Percentiles rank a stretch among this genome's conserved stretches.
Conservation (phyloP, 1,140 invertebrate species). For the Zophobas atratus region DNA sequence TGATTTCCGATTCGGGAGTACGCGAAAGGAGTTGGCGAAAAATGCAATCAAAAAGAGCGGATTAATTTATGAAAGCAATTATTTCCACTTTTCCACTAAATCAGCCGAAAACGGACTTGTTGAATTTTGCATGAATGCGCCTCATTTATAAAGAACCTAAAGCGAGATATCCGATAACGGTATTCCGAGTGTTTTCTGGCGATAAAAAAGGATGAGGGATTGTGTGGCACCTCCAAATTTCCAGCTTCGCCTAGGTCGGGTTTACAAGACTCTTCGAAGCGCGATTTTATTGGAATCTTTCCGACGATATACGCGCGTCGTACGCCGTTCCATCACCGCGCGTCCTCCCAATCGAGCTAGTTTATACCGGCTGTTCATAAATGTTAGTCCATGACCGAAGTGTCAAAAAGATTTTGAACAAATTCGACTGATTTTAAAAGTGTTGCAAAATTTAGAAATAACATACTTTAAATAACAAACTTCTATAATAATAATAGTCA, state of each 20-base stretch:
- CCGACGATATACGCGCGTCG: too few species aligned
- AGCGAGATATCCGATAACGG: constrained; percentile 29
- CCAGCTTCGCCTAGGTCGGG: neutral
- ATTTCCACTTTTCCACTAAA: constrained; percentile 33
- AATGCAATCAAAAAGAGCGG: neutral
- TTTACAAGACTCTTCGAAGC: too few species aligned
- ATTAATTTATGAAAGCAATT: constrained; percentile 24
- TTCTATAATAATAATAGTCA: too few species aligned
- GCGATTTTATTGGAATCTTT: too few species aligned
- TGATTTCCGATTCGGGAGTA: constrained; percentile 8
- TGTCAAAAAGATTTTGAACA: too few species aligned
- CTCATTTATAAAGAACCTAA: constrained; percentile 33
- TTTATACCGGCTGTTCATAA: too few species aligned
- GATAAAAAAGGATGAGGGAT: constrained; percentile 11
- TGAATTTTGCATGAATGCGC: constrained; percentile 31
- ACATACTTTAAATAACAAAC: too few species aligned
- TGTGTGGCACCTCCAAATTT: constrained; percentile 1
- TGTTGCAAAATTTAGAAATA: too few species aligned
- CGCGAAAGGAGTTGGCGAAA: neutral
- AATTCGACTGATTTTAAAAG: too few species aligned
- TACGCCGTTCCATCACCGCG: too few species aligned
- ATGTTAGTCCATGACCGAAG: too few species aligned
- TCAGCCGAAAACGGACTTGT: constrained; percentile 32
- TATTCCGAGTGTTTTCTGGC: constrained; percentile 24
- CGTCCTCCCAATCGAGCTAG: too few species aligned